phyloP scores from a whole-genome alignment of 2,113 vertebrate species.

The Menidia beryllina region DNA sequence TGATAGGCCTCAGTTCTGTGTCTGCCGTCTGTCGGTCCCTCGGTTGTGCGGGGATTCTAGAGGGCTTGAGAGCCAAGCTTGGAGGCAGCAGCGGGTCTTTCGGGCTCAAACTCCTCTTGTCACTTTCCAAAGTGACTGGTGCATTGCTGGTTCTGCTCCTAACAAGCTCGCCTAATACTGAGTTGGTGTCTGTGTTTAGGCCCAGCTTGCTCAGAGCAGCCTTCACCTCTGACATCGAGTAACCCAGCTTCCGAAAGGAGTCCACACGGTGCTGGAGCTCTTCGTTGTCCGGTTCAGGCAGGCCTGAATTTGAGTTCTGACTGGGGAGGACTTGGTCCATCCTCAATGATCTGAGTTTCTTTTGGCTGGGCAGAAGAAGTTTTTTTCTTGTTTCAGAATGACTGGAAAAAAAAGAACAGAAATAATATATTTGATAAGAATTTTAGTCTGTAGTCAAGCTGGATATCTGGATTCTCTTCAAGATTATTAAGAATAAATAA shows the following conservation, averaged over 20 bases:
- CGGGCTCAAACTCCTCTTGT: slow-evolving; percentile 64
- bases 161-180: slow-evolving; percentile 91
- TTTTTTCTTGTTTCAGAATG: not conserved
- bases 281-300: slow-evolving; percentile 43
- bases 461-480: not conserved
- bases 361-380: slow-evolving; percentile 26
- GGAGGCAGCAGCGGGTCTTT: slow-evolving; percentile 73
- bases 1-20: slow-evolving; percentile 86
- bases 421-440: slow-evolving; percentile 2
- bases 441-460: not conserved
- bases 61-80: slow-evolving; percentile 48
- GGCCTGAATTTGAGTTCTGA: slow-evolving; percentile 23
- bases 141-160: slow-evolving; percentile 73
- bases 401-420: not conserved
- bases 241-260: slow-evolving; percentile 95
- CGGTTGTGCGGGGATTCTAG: slow-evolving; percentile 48
- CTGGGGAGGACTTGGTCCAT: slow-evolving; percentile 61
- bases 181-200: slow-evolving; percentile 88
- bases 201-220: slow-evolving; percentile 88
- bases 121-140: slow-evolving; percentile 66
- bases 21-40: slow-evolving; percentile 62
- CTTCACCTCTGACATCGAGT: slow-evolving; percentile 85
- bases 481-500: not conserved
- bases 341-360: slow-evolving; percentile 27
- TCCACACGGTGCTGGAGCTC: slow-evolving; percentile 89